A percentile compares a stretch with the other conserved stretches of the same genome.
Evolutionary conservation across 2,888 invertebrate species (phyloP).

Genomic region (Imbricaverruca yamaguchii): DNA sequence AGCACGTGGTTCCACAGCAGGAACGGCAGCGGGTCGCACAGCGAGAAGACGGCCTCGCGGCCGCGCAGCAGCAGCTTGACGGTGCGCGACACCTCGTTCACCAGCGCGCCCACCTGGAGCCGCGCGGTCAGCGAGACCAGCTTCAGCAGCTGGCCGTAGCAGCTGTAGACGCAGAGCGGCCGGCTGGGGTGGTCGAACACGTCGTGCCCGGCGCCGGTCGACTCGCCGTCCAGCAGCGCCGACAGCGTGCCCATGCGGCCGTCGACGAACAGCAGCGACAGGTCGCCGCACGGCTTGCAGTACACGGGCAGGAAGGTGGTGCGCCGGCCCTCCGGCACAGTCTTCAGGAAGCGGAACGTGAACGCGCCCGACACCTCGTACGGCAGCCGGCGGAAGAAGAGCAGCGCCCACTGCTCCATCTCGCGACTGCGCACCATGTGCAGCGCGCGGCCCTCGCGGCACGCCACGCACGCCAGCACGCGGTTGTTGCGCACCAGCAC

Average conservation of each 20-base stretch:
- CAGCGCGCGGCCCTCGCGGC: conserved; percentile 16
- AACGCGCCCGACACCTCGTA: conserved; percentile 18
- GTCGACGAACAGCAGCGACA: conserved; percentile 14
- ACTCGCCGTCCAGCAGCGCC: background rate
- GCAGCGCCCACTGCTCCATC: conserved; percentile 23
- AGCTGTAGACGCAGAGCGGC: conserved; percentile 21
- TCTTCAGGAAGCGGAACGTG: conserved; percentile 22
- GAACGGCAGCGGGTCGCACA: conserved; percentile 22
- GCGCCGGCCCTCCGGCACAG: conserved; percentile 22
- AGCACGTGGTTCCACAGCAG: conserved; percentile 15
- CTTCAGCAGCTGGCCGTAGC: background rate
- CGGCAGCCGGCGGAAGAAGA: conserved; percentile 16
- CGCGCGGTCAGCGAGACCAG: background rate
- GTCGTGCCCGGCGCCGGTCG: background rate
- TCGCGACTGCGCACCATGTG: conserved; percentile 19
- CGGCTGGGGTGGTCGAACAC: background rate
- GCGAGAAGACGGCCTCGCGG: conserved; percentile 16
- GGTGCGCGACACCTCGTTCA: background rate
- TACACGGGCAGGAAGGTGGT: conserved; percentile 17
- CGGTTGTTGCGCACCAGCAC: conserved; percentile 19
- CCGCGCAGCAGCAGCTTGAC: conserved; percentile 8
- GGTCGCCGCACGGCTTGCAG: conserved; percentile 19
- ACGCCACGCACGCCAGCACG: conserved; percentile 18
- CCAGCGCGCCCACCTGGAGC: background rate
- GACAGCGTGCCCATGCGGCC: conserved; percentile 11